A percentile compares a stretch with the other conserved stretches of the same genome.
Conservation (phyloP, 1,140 invertebrate genomes). For the Pachyrhynchus sulphureomaculatus region DNA sequence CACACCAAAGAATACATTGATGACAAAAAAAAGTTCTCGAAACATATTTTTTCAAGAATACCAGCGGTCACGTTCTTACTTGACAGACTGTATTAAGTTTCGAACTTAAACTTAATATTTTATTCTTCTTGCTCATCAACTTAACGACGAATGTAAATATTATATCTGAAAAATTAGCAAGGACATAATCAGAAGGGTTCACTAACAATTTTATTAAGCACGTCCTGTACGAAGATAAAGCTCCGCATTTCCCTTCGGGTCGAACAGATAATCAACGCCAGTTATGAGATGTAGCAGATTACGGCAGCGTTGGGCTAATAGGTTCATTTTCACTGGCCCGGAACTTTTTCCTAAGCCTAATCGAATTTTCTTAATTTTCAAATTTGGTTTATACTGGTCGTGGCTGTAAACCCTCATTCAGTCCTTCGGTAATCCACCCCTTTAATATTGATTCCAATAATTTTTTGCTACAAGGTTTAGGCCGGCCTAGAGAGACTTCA, state of each 20-base stretch:
- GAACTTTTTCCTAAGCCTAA: constrained; percentile 6
- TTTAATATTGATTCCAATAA: constrained; percentile 7
- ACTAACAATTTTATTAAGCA: neutral
- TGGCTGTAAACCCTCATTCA: neutral
- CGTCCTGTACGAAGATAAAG: neutral
- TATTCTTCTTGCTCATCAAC: too few relatives aligned
- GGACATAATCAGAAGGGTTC: too few relatives aligned
- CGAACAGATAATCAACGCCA: neutral
- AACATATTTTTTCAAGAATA: too few relatives aligned
- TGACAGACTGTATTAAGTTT: too few relatives aligned
- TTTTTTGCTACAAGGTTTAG: neutral
- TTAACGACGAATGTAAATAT: too few relatives aligned
- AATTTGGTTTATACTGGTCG: neutral
- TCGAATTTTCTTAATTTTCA: constrained; percentile 14
- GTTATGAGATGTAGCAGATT: constrained; percentile 3
- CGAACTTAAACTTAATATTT: too few relatives aligned
- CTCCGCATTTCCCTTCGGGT: too few relatives aligned
- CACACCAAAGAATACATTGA: too few relatives aligned
- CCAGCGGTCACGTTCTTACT: too few relatives aligned
- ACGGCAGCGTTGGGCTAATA: neutral
- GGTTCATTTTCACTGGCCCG: neutral
- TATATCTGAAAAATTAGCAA: too few relatives aligned
- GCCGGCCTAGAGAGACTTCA: too few relatives aligned
- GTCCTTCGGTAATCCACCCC: neutral
- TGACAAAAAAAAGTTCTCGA: too few relatives aligned